These are phyloP conservation scores for Rhynchonycteris naso DNA, from an alignment of 2,797 vertebrate species.

Conservation along the genomic window DNA sequence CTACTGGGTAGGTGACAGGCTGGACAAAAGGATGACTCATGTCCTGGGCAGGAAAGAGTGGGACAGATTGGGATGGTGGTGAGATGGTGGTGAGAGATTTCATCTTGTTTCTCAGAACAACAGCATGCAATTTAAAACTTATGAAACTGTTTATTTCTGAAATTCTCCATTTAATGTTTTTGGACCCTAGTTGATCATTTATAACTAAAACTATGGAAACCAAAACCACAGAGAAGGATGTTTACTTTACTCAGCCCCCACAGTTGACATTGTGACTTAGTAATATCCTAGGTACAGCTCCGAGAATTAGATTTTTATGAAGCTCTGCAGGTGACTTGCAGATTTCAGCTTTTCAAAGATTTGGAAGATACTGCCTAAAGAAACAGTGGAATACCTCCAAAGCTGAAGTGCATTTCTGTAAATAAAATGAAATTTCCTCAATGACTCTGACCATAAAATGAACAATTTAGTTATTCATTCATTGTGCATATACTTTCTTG, in stretches of 20 bases:
- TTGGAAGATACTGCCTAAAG: background rate
- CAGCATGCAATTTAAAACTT: background rate
- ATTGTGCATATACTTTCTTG: background rate
- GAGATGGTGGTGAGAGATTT: too few species aligned
- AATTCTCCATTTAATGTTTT: background rate
- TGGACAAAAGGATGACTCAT: background rate
- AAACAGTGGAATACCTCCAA: background rate
- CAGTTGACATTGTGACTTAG: background rate
- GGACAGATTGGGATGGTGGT: accelerated
- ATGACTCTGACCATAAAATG: background rate
- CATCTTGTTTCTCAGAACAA: background rate
- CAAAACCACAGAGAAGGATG: background rate
- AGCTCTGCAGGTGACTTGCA: background rate
- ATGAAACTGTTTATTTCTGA: background rate
- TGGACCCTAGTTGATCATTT: background rate
- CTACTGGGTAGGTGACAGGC: background rate
- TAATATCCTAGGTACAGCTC: background rate
- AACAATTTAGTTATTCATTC: background rate
- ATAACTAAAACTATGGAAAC: background rate
- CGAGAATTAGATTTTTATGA: constrained; percentile 10
- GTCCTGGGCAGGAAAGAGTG: background rate
- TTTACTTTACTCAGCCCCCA: background rate
- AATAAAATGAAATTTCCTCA: background rate
- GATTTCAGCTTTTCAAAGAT: background rate
- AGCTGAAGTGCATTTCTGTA: background rate